Evolutionary conservation across 2,888 invertebrate genomes (phyloP).

Genomic region (Mythimna albipuncta): DNA sequence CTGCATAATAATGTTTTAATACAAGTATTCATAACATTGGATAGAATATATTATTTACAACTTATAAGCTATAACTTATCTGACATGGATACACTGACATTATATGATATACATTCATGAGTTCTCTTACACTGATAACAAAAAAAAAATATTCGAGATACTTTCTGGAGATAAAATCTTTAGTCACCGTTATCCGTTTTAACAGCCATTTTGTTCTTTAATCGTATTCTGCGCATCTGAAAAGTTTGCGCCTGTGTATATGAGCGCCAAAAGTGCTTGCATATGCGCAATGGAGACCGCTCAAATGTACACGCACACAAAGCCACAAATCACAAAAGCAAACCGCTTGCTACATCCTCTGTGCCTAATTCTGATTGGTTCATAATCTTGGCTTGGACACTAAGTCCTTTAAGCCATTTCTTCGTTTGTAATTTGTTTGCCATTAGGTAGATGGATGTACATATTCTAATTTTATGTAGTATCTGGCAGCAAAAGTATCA

Average conservation of each 20-base stretch:
- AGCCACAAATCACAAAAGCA: too few species aligned
- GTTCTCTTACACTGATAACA: conserved; percentile 32
- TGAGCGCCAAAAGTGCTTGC: background rate
- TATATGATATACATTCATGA: conserved; percentile 24
- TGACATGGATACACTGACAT: conserved; percentile 50
- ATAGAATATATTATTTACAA: conserved; percentile 66
- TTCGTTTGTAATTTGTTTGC: too few species aligned
- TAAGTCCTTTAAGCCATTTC: too few species aligned
- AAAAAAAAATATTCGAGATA: background rate
- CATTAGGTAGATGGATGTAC: too few species aligned
- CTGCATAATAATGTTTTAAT: conserved; percentile 61
- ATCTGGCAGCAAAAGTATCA: too few species aligned
- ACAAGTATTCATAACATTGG: conserved; percentile 57
- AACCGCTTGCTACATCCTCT: background rate
- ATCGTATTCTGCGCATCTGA: background rate
- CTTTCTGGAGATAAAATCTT: background rate
- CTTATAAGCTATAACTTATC: conserved; percentile 44
- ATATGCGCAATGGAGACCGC: background rate
- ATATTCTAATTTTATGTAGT: too few species aligned
- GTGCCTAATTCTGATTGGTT: background rate
- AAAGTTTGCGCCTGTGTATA: too few species aligned
- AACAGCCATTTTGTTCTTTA: background rate
- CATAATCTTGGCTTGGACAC: too few species aligned
- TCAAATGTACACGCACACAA: background rate
- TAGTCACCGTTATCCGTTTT: background rate